Conservation (phyloP, 1,140 invertebrate species). For the Brachionus rotundiformis region DNA sequence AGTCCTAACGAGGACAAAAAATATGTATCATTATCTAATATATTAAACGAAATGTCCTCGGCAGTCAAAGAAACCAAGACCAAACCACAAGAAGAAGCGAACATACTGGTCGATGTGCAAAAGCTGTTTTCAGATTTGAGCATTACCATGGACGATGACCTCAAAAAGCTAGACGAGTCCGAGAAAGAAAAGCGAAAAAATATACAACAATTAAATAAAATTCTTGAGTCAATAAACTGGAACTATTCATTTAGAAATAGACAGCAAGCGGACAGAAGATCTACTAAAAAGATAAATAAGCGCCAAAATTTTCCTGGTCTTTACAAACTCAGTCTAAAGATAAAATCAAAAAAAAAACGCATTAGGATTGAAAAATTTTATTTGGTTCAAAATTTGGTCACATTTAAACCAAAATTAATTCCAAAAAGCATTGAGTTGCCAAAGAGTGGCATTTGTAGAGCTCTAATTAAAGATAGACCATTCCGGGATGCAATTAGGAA, state of each 20-base stretch:
- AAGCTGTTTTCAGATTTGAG: neutral
- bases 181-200: neutral
- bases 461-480: neutral
- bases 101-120: neutral
- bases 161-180: neutral
- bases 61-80: neutral
- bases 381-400: neutral
- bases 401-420: neutral
- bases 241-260: constrained; percentile 5
- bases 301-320: neutral
- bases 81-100: neutral
- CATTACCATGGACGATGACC: neutral
- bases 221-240: neutral
- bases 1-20: neutral
- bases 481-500: neutral
- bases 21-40: neutral
- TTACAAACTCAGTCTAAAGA: neutral
- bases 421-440: neutral
- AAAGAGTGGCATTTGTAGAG: neutral
- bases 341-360: neutral
- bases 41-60: neutral
- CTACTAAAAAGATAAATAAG: neutral
- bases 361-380: neutral
- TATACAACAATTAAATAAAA: neutral
- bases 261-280: neutral